Conservation (phyloP, 2,113 vertebrate genomes). For the Trematocara zebra region DNA sequence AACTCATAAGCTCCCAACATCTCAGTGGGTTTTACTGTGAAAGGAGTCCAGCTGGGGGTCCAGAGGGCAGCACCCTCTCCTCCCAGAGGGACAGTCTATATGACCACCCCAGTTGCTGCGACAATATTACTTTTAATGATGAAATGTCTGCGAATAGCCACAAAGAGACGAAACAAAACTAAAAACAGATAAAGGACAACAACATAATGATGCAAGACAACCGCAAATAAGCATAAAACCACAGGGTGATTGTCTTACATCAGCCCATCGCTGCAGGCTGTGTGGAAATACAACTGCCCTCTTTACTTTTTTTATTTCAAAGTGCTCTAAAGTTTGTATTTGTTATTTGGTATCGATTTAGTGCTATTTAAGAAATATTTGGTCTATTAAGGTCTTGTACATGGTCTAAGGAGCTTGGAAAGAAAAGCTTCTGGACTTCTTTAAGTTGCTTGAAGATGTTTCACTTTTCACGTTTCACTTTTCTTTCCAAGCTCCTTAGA, state of each 20-base stretch:
- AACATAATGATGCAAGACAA: neutral
- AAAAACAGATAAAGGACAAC: neutral
- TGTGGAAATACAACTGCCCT: neutral
- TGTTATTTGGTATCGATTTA: neutral
- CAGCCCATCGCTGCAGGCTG: neutral
- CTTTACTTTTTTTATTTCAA: neutral
- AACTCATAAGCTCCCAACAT: constrained; percentile 47
- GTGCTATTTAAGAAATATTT: neutral
- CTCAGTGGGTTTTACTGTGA: constrained; percentile 15
- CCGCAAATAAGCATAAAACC: neutral
- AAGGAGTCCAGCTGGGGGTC: neutral
- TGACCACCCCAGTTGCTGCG: neutral
- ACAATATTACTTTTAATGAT: neutral
- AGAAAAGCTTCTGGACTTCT: neutral
- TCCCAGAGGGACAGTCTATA: neutral
- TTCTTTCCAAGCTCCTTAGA: neutral
- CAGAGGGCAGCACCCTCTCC: neutral
- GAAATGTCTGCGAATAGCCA: neutral
- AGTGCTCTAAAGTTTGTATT: neutral
- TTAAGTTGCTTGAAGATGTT: neutral
- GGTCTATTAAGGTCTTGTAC: neutral
- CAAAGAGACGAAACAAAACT: neutral
- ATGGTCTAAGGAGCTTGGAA: neutral
- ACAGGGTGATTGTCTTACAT: neutral
- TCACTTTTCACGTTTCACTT: neutral